Conservation (phyloP, 2,797 vertebrate species). For the Gastrophryne carolinensis region DNA sequence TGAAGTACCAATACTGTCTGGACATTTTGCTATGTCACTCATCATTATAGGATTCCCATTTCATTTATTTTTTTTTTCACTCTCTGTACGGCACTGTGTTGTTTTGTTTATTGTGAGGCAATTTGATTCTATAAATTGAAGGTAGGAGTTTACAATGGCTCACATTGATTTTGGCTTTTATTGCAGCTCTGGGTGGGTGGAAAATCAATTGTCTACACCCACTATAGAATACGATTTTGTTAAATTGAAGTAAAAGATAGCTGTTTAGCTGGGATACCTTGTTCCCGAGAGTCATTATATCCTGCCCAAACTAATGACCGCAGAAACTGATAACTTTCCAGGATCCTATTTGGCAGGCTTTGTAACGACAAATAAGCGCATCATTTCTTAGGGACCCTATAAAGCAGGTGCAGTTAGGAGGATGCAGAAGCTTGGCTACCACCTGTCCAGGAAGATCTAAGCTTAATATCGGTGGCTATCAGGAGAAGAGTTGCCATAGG, state of each 20-base stretch:
- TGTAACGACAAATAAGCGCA: too few relatives aligned
- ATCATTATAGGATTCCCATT: slow-evolving; percentile 24
- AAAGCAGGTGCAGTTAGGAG: too few relatives aligned
- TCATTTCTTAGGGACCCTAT: too few relatives aligned
- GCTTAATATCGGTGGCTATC: too few relatives aligned
- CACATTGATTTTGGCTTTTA: slow-evolving; percentile 56
- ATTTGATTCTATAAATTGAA: slow-evolving; percentile 50
- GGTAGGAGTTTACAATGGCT: slow-evolving; percentile 46
- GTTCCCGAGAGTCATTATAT: slow-evolving; percentile 37
- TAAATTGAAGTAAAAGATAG: slow-evolving; percentile 52
- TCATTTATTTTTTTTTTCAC: slow-evolving; percentile 18
- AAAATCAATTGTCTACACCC: slow-evolving; percentile 61
- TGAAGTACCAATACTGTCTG: neutral
- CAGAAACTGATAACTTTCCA: slow-evolving; percentile 21
- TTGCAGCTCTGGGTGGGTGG: slow-evolving; percentile 52
- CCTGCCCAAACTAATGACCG: slow-evolving; percentile 18
- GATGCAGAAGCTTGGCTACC: too few relatives aligned
- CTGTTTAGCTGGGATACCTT: slow-evolving; percentile 47
- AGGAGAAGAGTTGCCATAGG: too few relatives aligned
- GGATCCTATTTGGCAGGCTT: too few relatives aligned
- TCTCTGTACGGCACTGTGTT: neutral
- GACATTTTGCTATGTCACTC: slow-evolving; percentile 7
- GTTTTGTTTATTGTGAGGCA: slow-evolving; percentile 44
- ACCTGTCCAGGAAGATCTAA: too few relatives aligned
- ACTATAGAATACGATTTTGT: slow-evolving; percentile 52